phyloP scores from a whole-genome alignment of 2,888 invertebrate genomes.

The Mycalesis mineus region DNA sequence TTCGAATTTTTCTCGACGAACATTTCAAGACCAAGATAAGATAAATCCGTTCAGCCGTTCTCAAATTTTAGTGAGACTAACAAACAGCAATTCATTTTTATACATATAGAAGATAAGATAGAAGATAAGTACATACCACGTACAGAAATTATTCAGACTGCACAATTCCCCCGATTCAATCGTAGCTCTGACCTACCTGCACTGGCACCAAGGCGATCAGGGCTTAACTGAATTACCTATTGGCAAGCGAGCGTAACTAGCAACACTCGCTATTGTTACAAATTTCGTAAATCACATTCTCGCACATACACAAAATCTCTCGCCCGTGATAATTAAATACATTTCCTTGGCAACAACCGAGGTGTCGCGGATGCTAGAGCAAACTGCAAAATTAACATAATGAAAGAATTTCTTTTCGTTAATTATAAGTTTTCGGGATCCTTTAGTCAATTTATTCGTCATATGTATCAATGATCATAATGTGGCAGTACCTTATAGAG shows the following conservation, averaged over 20 bases:
- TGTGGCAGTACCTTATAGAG: too few species aligned
- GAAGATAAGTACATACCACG: too few species aligned
- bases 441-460: background rate
- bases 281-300: conserved; percentile 38
- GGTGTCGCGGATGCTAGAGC: conserved; percentile 37
- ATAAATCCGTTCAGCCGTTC: too few species aligned
- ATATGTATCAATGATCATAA: too few species aligned
- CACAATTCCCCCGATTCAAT: background rate
- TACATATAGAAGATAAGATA: too few species aligned
- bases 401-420: conserved; percentile 14
- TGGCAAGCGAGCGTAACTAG: conserved; percentile 55
- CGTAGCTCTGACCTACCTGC: background rate
- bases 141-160: background rate
- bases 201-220: conserved; percentile 26
- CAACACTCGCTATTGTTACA: conserved; percentile 40
- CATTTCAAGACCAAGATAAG: too few species aligned
- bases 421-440: conserved; percentile 33
- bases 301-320: conserved; percentile 11
- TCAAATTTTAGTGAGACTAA: too few species aligned
- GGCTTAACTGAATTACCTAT: conserved; percentile 52
- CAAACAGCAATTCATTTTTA: too few species aligned
- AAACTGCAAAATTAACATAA: conserved; percentile 52
- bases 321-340: conserved; percentile 27
- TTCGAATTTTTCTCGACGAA: too few species aligned
- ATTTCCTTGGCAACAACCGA: conserved; percentile 38